phyloP scores from a whole-genome alignment of 2,888 invertebrate species.

The Eudemis profundana region DNA sequence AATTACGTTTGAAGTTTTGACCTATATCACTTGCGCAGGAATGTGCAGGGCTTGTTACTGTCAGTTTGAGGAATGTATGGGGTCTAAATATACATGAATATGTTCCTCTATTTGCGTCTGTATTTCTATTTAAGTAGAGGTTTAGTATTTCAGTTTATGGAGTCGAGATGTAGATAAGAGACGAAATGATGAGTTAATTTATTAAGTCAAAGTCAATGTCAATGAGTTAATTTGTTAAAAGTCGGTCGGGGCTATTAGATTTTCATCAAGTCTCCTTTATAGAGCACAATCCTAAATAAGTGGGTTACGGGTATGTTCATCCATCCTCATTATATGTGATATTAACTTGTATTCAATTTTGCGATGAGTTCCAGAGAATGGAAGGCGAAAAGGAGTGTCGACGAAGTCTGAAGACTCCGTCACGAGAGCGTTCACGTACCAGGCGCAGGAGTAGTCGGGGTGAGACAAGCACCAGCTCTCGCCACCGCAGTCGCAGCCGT shows the following conservation, averaged over 20 bases:
- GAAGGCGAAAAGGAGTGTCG: not conserved
- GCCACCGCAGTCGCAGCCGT: not conserved
- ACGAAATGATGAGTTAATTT: not conserved
- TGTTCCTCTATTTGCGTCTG: not conserved
- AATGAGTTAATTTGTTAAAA: too few relatives aligned
- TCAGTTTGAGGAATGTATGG: too few relatives aligned
- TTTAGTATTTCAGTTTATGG: not conserved
- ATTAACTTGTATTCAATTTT: not conserved
- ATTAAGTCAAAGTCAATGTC: not conserved
- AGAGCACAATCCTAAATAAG: too few relatives aligned
- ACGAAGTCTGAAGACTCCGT: not conserved
- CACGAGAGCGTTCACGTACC: not conserved
- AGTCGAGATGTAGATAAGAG: not conserved
- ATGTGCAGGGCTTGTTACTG: too few relatives aligned
- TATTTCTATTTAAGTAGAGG: not conserved
- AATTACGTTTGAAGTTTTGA: too few relatives aligned
- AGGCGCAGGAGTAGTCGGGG: not conserved
- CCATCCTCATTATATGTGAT: not conserved
- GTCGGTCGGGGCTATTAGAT: too few relatives aligned
- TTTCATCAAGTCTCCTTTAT: too few relatives aligned
- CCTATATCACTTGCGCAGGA: too few relatives aligned
- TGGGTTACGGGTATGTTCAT: too few relatives aligned
- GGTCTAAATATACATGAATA: too few relatives aligned
- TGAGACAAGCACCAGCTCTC: not conserved
- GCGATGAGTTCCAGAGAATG: not conserved